These are phyloP conservation scores for Streblospio benedicti DNA, from an alignment of 1,140 invertebrate genomes.

Conservation along the genomic window DNA sequence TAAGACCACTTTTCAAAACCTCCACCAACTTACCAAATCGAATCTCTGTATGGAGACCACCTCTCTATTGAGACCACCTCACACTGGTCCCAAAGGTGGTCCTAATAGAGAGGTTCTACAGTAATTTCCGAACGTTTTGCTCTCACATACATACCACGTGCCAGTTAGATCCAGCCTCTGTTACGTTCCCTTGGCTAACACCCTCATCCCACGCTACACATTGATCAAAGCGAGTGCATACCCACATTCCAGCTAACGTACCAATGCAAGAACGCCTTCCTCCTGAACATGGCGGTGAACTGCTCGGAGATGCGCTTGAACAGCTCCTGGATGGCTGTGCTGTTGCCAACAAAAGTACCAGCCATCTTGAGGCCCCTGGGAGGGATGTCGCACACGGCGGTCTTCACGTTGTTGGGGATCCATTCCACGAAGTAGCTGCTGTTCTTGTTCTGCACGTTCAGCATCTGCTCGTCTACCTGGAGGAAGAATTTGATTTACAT, in stretches of 20 bases:
- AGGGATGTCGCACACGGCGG: conserved; percentile 57
- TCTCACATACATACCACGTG: too few relatives aligned
- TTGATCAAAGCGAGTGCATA: too few relatives aligned
- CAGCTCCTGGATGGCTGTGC: conserved; percentile 66
- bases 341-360: conserved; percentile 58
- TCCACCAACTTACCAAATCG: too few relatives aligned
- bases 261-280: conserved; percentile 88
- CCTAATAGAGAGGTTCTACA: too few relatives aligned
- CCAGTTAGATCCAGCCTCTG: too few relatives aligned
- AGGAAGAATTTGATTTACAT: background rate
- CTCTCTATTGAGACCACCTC: too few relatives aligned
- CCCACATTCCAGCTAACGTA: conserved; percentile 59
- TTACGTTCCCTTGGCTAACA: too few relatives aligned
- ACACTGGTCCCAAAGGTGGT: too few relatives aligned
- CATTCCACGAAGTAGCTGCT: conserved; percentile 42
- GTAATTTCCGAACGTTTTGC: too few relatives aligned
- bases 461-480: conserved; percentile 60
- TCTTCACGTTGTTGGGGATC: conserved; percentile 48
- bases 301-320: conserved; percentile 74
- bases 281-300: conserved; percentile 82
- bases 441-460: conserved; percentile 70
- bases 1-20: too few relatives aligned
- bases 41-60: too few relatives aligned
- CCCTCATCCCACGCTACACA: too few relatives aligned
- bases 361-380: conserved; percentile 62